Percentiles rank a stretch among this genome's conserved stretches.
phyloP scores from a whole-genome alignment of 1,140 invertebrate genomes.

The Macrotrachela quadricornifera region DNA sequence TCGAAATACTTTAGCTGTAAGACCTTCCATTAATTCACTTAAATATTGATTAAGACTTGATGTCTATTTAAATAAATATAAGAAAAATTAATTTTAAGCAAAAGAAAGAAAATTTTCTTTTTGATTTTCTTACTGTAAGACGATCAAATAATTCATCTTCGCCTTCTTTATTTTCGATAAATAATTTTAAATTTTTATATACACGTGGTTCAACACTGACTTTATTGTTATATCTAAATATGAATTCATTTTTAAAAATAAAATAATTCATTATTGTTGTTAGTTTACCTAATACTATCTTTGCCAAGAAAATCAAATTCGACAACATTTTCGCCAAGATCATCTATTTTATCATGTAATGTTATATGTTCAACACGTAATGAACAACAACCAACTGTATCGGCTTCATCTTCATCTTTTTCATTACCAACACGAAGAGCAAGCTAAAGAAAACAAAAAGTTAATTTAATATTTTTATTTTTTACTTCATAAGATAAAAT shows the following conservation, averaged over 20 bases:
- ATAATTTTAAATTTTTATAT: constrained; percentile 90
- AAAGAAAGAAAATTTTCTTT: too few relatives aligned
- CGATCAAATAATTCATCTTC: constrained; percentile 95
- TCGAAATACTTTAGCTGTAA: constrained; percentile 98
- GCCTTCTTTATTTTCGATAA: constrained; percentile 83
- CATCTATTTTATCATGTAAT: constrained; percentile 67
- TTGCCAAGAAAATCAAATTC: constrained; percentile 95
- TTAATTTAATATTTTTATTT: too few relatives aligned
- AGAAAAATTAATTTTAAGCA: too few relatives aligned
- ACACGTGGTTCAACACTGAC: constrained; percentile 91
- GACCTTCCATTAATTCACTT: constrained; percentile 85
- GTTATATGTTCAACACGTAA: constrained; percentile 87
- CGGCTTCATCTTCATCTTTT: constrained; percentile 80
- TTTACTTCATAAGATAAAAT: constrained; percentile 3
- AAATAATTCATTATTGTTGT: too few relatives aligned
- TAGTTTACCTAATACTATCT: constrained; percentile 34
- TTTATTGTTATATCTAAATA: constrained; percentile 61
- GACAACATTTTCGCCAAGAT: constrained; percentile 57
- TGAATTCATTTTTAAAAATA: too few relatives aligned
- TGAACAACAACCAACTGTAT: constrained; percentile 98
- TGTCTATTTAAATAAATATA: constrained; percentile 37
- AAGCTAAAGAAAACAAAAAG: constrained; percentile 27
- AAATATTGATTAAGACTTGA: constrained; percentile 87
- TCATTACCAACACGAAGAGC: constrained; percentile 97
- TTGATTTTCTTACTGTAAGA: constrained; percentile 46